Conservation (phyloP, 2,113 vertebrate genomes). For the Gadus chalcogrammus region DNA sequence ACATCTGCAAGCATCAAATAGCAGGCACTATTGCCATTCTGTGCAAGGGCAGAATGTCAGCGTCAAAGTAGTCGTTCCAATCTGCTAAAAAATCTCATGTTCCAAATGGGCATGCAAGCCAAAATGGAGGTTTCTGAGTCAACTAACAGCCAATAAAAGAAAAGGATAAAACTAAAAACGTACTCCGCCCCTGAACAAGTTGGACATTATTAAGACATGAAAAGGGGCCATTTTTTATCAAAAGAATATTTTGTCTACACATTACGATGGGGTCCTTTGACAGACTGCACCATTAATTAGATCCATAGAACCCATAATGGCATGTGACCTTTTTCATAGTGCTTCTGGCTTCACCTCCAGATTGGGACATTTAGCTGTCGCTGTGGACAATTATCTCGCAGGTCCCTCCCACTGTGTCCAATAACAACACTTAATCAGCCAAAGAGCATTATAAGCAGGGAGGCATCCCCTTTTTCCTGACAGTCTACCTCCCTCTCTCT, state of each 20-base stretch:
- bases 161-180: slow-evolving; percentile 6
- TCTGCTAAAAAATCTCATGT: too few relatives aligned
- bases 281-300: slow-evolving; percentile 63
- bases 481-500: not conserved
- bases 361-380: slow-evolving; percentile 73
- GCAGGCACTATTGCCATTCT: too few relatives aligned
- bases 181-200: slow-evolving; percentile 37
- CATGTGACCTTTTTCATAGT: slow-evolving; percentile 68
- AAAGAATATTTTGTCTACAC: slow-evolving; percentile 45
- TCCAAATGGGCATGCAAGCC: slow-evolving; percentile 23
- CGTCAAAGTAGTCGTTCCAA: too few relatives aligned
- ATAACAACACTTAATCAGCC: slow-evolving; percentile 77
- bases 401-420: slow-evolving; percentile 71
- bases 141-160: slow-evolving; percentile 30
- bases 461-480: slow-evolving; percentile 12
- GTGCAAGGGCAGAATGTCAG: too few relatives aligned
- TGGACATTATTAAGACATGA: slow-evolving; percentile 34
- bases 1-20: too few relatives aligned
- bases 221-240: slow-evolving; percentile 25
- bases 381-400: slow-evolving; percentile 76
- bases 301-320: slow-evolving; percentile 61
- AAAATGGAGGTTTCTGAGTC: slow-evolving; percentile 19
- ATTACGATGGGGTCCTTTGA: slow-evolving; percentile 50
- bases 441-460: slow-evolving; percentile 42
- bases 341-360: slow-evolving; percentile 67